Evolutionary conservation across 2,113 vertebrate genomes (phyloP).

Genomic region (Sisor rabdophorus): DNA sequence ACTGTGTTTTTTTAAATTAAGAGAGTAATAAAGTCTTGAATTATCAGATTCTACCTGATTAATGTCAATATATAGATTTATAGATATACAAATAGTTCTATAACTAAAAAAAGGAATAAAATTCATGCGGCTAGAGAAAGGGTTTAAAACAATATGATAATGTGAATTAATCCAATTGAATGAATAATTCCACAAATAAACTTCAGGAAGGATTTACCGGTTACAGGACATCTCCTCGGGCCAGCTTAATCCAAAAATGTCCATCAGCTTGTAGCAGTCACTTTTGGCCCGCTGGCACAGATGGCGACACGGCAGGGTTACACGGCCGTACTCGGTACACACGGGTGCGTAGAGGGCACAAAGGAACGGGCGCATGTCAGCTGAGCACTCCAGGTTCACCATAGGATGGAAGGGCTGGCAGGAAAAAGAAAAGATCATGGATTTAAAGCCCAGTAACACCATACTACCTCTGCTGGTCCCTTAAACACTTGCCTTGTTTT

Average conservation of each 20-base stretch:
- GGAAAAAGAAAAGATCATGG: background rate
- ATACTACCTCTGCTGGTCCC: no score
- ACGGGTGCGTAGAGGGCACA: slow-evolving; percentile 89
- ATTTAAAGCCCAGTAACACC: no score
- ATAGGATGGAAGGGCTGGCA: slow-evolving; percentile 92
- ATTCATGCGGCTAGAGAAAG: background rate
- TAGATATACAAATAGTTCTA: no score
- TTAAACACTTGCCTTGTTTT: no score
- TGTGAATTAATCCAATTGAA: background rate
- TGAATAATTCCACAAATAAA: background rate
- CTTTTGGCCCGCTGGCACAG: slow-evolving; percentile 86
- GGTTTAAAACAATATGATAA: background rate
- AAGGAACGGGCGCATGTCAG: slow-evolving; percentile 85
- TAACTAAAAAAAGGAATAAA: background rate
- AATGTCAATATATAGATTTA: no score
- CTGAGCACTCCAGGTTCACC: slow-evolving; percentile 94
- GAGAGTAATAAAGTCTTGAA: no score
- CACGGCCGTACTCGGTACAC: slow-evolving; percentile 89
- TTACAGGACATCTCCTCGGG: slow-evolving; percentile 95
- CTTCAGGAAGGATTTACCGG: slow-evolving; percentile 69
- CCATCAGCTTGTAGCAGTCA: slow-evolving; percentile 94
- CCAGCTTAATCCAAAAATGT: slow-evolving; percentile 95
- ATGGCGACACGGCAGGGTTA: slow-evolving; percentile 88
- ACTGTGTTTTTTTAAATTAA: no score
- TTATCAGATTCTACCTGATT: no score